phyloP scores from a whole-genome alignment of 2,113 vertebrate genomes.

The Falcunculus frontatus region DNA sequence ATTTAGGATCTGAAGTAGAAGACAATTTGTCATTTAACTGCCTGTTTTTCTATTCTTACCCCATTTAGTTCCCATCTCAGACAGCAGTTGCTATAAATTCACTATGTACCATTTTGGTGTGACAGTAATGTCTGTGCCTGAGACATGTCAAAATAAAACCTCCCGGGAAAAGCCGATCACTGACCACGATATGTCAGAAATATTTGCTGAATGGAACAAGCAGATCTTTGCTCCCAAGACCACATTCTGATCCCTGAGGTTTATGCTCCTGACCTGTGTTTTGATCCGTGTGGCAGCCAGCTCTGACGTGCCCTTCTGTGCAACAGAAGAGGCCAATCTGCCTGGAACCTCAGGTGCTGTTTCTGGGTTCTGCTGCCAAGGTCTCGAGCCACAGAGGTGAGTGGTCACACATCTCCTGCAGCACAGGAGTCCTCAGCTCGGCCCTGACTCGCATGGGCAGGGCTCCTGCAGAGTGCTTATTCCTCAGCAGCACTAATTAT shows the following conservation, averaged over 20 bases:
- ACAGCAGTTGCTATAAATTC: not conserved
- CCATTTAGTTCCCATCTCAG: not conserved
- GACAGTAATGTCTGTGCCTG: not conserved
- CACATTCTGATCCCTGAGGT: not conserved
- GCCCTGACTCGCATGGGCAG: not conserved
- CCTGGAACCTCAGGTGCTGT: too few relatives aligned
- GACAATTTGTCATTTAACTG: not conserved
- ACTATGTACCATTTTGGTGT: not conserved
- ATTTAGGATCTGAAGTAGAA: not conserved
- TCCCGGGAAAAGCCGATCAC: not conserved
- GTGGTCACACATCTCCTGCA: too few relatives aligned
- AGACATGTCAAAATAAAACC: not conserved
- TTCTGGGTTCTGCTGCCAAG: not conserved
- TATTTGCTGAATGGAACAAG: not conserved
- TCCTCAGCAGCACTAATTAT: not conserved
- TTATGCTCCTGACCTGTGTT: not conserved
- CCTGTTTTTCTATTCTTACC: not conserved
- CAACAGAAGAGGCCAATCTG: not conserved
- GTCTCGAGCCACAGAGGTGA: not conserved
- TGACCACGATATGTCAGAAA: not conserved
- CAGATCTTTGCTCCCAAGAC: not conserved
- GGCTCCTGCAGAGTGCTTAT: not conserved
- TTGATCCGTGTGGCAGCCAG: rapidly evolving
- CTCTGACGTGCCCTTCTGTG: not conserved
- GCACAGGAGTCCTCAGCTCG: rapidly evolving